Evolutionary conservation across 2,888 invertebrate species (phyloP).

Genomic region (Cremastinae sp.): DNA sequence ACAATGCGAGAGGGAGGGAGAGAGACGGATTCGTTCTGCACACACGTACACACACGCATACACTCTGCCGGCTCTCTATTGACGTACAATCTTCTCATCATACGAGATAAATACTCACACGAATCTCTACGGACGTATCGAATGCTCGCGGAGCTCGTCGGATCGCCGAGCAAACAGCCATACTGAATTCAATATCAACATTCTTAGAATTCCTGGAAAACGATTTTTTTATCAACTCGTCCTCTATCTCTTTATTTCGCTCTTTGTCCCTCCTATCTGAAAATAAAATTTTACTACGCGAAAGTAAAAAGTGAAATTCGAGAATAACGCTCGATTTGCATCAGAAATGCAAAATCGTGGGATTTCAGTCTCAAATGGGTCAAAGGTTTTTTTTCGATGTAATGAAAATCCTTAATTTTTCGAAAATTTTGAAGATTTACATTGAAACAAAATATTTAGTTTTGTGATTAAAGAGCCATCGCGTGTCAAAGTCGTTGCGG

Average conservation of each 20-base stretch:
- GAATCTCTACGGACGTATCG: conserved; percentile 45
- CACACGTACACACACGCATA: conserved; percentile 50
- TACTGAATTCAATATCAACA: conserved; percentile 80
- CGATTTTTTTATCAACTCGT: conserved; percentile 65
- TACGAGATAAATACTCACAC: conserved; percentile 43
- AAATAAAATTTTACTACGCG: conserved; percentile 15
- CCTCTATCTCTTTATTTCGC: background rate
- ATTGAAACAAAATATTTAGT: no score
- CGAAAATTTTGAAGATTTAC: no score
- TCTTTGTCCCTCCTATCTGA: conserved; percentile 1
- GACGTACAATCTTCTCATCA: conserved; percentile 58
- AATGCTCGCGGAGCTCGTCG: conserved; percentile 58
- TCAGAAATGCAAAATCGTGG: background rate
- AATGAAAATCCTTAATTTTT: no score
- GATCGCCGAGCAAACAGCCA: conserved; percentile 75
- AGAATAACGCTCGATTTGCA: background rate
- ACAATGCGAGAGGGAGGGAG: conserved; percentile 11
- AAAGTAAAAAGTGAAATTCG: conserved; percentile 20
- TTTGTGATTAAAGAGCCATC: no score
- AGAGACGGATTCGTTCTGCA: conserved; percentile 43
- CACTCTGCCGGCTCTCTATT: conserved; percentile 6
- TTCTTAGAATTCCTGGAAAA: conserved; percentile 74
- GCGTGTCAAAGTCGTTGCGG: no score
- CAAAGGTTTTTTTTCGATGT: no score
- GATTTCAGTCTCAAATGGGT: no score